Evolutionary conservation across 1,140 invertebrate species (phyloP).

Genomic region (Papilio dardanus): DNA sequence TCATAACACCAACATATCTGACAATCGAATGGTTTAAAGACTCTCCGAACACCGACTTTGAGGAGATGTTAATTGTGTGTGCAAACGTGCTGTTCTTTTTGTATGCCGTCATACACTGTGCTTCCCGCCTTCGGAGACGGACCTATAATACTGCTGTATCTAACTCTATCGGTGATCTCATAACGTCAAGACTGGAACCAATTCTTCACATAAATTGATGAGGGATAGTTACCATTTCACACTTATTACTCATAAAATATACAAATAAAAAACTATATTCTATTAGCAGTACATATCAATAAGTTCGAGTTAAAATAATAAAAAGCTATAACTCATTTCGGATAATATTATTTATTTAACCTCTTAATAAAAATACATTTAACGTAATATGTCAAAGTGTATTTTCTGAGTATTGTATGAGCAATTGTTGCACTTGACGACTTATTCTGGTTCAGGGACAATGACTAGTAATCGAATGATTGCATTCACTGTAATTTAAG

Average conservation of each 20-base stretch:
- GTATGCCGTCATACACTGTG: slow-evolving; percentile 68
- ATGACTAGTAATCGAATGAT: slow-evolving; percentile 29
- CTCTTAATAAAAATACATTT: slow-evolving; percentile 27
- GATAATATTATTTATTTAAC: slow-evolving; percentile 6
- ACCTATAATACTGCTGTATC: slow-evolving; percentile 58
- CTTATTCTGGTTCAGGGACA: slow-evolving; percentile 34
- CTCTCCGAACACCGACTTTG: slow-evolving; percentile 17
- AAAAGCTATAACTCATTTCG: not conserved
- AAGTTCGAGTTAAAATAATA: not conserved
- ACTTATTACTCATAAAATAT: slow-evolving; percentile 48
- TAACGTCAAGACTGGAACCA: slow-evolving; percentile 53
- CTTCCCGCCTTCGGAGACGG: slow-evolving; percentile 48
- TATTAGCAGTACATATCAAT: not conserved
- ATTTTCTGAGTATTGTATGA: slow-evolving; percentile 33
- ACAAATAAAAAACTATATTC: not conserved
- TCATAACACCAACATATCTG: slow-evolving; percentile 33
- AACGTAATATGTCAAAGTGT: slow-evolving; percentile 37
- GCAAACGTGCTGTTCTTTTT: slow-evolving; percentile 65
- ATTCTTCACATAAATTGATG: slow-evolving; percentile 29
- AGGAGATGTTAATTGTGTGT: slow-evolving; percentile 57
- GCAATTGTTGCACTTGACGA: slow-evolving; percentile 19
- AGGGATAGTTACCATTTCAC: slow-evolving; percentile 6
- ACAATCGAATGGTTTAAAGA: slow-evolving; percentile 11
- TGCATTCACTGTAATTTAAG: slow-evolving; percentile 25
- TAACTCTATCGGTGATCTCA: slow-evolving; percentile 69